Evolutionary conservation across 2,797 vertebrate genomes (phyloP).

Genomic region (Phrynocephalus guinanensis): DNA sequence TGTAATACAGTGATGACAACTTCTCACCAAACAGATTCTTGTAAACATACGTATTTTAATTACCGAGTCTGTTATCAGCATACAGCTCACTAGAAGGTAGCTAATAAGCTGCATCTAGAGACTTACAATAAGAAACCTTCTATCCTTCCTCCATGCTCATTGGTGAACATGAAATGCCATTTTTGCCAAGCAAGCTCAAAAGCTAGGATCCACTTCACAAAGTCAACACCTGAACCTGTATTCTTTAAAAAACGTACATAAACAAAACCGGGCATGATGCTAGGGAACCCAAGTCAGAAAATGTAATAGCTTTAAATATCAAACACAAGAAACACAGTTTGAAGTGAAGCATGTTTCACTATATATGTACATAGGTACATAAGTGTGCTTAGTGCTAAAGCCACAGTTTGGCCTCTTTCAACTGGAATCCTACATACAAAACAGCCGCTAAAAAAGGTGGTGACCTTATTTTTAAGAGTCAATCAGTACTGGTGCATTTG

Average conservation of each 20-base stretch:
- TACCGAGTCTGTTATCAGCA: not conserved
- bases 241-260: not conserved
- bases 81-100: not conserved
- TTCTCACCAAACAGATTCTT: not conserved
- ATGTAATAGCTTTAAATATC: not conserved
- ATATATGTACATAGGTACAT: not conserved
- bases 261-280: not conserved
- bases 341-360: not conserved
- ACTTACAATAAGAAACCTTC: not conserved
- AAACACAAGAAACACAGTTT: not conserved
- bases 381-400: not conserved
- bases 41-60: not conserved
- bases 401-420: not conserved
- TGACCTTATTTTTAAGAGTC: not conserved
- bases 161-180: not conserved
- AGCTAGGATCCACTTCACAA: not conserved
- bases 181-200: not conserved
- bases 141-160: not conserved
- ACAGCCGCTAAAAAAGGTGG: not conserved
- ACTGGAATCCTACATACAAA: not conserved
- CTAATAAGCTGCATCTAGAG: not conserved
- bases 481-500: slow-evolving; percentile 19
- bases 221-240: not conserved
- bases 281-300: not conserved
- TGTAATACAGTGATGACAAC: not conserved